Evolutionary conservation across 2,888 invertebrate genomes (phyloP).

Genomic region (Julus scandinavius): DNA sequence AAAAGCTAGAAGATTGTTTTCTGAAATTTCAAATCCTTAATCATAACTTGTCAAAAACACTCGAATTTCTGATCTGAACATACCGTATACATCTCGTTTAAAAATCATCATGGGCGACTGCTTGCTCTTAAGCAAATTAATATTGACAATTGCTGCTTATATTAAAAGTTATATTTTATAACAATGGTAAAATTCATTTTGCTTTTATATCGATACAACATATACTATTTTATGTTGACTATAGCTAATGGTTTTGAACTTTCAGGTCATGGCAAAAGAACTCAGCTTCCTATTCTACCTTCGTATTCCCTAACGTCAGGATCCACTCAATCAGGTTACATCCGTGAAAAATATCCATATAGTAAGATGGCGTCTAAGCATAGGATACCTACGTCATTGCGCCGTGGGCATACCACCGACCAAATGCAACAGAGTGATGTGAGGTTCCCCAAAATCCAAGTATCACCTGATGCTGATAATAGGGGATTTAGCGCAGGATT

Average conservation of each 20-base stretch:
- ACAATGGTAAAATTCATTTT: no score
- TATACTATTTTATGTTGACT: no score
- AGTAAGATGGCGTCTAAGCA: not conserved
- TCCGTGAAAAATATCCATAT: not conserved
- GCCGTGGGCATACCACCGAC: not conserved
- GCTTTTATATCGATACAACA: no score
- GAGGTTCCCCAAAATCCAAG: not conserved
- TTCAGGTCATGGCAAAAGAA: slow-evolving; percentile 34
- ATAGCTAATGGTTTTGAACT: no score
- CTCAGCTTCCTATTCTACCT: not conserved
- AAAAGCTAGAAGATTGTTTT: no score
- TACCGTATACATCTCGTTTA: not conserved
- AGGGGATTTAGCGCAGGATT: not conserved
- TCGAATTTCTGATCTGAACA: not conserved
- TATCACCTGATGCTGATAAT: not conserved
- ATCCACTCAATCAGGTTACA: not conserved
- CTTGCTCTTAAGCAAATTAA: not conserved
- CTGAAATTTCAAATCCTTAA: not conserved
- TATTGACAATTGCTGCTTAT: no score
- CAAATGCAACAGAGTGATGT: not conserved
- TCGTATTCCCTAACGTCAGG: not conserved
- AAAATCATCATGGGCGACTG: not conserved
- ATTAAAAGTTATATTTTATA: no score
- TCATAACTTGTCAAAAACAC: not conserved
- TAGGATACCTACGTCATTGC: not conserved